These are phyloP conservation scores for Idaea straminata DNA, from an alignment of 2,888 invertebrate species.

Conservation along the genomic window DNA sequence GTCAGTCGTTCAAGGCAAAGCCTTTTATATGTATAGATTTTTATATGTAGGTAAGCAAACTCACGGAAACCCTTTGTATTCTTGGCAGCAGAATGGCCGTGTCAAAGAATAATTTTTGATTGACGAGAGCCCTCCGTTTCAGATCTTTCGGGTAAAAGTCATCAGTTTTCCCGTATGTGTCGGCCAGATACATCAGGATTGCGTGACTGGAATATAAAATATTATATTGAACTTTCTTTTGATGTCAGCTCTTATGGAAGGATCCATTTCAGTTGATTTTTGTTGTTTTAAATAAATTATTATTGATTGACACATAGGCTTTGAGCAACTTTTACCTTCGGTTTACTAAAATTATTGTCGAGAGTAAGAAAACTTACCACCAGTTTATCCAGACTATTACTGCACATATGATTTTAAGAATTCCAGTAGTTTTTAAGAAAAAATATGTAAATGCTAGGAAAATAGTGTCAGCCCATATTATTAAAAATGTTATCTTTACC, in stretches of 20 bases:
- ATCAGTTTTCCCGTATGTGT: constrained; percentile 68
- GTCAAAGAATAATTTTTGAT: constrained; percentile 71
- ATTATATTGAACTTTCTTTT: constrained; percentile 33
- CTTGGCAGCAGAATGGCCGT: constrained; percentile 52
- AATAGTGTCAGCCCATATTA: too few relatives aligned
- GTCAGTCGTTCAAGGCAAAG: too few relatives aligned
- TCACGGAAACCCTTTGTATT: constrained; percentile 39
- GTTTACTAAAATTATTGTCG: too few relatives aligned
- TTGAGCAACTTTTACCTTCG: too few relatives aligned
- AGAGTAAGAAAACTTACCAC: too few relatives aligned
- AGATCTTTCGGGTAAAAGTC: constrained; percentile 74
- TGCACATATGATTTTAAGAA: too few relatives aligned
- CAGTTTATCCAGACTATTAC: too few relatives aligned
- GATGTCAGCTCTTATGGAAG: constrained; percentile 10
- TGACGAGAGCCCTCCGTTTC: constrained; percentile 59
- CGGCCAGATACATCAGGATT: constrained; percentile 58
- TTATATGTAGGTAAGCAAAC: constrained; percentile 36
- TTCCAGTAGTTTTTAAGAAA: too few relatives aligned
- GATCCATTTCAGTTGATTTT: background rate
- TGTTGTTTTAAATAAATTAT: background rate
- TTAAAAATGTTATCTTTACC: constrained; percentile 20
- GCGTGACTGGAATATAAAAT: constrained; percentile 37
- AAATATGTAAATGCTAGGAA: too few relatives aligned
- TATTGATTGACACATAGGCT: background rate
- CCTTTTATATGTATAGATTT: too few relatives aligned